Percentiles rank a stretch among this genome's conserved stretches.
These are phyloP conservation scores for Tenrec ecaudatus DNA, from an alignment of 2,113 vertebrate genomes.

Conservation along the genomic window DNA sequence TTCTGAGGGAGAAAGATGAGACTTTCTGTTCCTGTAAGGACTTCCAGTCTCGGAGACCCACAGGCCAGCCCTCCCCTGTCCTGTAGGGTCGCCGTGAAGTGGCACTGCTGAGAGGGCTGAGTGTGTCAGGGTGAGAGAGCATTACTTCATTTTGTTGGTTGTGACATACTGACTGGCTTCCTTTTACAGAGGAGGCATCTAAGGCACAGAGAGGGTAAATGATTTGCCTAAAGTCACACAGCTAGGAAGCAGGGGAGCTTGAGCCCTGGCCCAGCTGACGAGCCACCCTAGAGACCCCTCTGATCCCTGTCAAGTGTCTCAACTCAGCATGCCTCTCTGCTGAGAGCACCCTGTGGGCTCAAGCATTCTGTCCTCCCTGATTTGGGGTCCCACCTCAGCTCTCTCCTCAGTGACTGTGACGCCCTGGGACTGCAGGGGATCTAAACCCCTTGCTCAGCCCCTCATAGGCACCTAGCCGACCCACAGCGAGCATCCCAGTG, in stretches of 20 bases:
- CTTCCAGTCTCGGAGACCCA: too few relatives aligned
- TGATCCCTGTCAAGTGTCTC: background rate
- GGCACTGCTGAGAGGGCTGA: too few relatives aligned
- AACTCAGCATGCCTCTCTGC: background rate
- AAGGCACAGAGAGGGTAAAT: slow-evolving; percentile 7
- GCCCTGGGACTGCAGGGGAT: background rate
- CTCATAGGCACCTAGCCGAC: background rate
- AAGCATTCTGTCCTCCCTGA: background rate
- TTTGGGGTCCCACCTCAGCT: too few relatives aligned
- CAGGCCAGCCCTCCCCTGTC: too few relatives aligned
- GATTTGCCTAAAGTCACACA: background rate
- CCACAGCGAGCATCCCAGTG: rapidly evolving
- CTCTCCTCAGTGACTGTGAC: background rate
- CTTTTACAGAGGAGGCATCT: background rate
- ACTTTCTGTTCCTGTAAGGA: too few relatives aligned
- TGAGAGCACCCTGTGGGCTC: background rate
- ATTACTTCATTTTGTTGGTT: background rate
- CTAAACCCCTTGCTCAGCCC: background rate
- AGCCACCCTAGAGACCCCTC: background rate
- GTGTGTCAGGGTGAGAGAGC: too few relatives aligned
- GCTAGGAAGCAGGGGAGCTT: background rate
- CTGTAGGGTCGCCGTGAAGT: too few relatives aligned
- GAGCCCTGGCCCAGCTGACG: background rate
- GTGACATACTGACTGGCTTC: background rate
- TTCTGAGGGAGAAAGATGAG: too few relatives aligned